A percentile compares a stretch with the other conserved stretches of the same genome.
phyloP scores from a whole-genome alignment of 2,797 vertebrate species.

The Gymnocypris eckloni region DNA sequence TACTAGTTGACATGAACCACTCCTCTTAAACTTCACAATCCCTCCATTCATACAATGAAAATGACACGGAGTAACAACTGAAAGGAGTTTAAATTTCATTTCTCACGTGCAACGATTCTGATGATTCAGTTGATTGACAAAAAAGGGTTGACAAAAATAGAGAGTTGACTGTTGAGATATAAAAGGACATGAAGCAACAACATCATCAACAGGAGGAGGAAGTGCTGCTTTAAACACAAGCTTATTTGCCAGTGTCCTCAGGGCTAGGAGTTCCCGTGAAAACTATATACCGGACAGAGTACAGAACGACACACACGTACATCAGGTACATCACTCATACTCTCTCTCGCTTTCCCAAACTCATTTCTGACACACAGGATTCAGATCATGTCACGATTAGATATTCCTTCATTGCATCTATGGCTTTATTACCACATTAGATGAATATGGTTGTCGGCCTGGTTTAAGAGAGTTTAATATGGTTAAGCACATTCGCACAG shows the following conservation, averaged over 20 bases:
- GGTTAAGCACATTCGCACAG: neutral
- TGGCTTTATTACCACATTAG: neutral
- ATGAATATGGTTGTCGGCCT: neutral
- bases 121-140: neutral
- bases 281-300: conserved; percentile 78
- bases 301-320: conserved; percentile 76
- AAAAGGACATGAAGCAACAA: conserved; percentile 59
- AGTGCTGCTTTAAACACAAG: conserved; percentile 76
- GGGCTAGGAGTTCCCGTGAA: conserved; percentile 80
- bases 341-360: conserved; percentile 43
- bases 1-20: neutral
- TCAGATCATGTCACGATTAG: neutral
- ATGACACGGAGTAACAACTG: neutral
- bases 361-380: conserved; percentile 50
- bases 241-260: conserved; percentile 72
- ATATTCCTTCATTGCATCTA: conserved; percentile 3
- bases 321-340: conserved; percentile 65
- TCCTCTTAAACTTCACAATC: neutral
- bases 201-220: conserved; percentile 70
- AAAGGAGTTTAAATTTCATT: neutral
- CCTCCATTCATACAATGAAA: neutral
- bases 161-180: neutral
- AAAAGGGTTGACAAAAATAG: neutral
- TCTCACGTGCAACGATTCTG: neutral
- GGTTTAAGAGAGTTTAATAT: neutral